These are phyloP conservation scores for Muntiacus muntjak DNA, from an alignment of 2,113 vertebrate species.

Conservation along the genomic window DNA sequence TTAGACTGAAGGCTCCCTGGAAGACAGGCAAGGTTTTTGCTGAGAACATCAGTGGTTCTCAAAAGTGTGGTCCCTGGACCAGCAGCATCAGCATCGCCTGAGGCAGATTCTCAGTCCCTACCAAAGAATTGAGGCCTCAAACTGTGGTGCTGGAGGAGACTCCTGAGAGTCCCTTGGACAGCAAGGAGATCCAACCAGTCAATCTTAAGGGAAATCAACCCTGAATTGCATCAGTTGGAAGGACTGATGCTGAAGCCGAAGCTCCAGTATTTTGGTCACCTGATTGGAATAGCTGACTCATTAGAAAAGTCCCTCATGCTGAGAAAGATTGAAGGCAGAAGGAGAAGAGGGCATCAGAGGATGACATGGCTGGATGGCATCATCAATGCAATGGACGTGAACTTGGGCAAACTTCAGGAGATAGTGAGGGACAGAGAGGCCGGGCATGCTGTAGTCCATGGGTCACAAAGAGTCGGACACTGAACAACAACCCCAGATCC, in stretches of 20 bases:
- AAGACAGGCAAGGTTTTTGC: not conserved
- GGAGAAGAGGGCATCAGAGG: not conserved
- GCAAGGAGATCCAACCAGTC: not conserved
- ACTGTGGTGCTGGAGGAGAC: not conserved
- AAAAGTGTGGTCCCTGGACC: not conserved
- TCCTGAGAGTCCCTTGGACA: not conserved
- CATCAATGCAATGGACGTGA: not conserved
- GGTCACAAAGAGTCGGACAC: not conserved
- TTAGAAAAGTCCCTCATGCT: not conserved
- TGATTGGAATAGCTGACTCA: not conserved
- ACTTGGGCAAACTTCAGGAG: not conserved
- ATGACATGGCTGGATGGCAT: not conserved
- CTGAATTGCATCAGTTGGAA: not conserved
- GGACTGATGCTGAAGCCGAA: not conserved
- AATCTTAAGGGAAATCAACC: not conserved
- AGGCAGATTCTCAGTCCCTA: not conserved
- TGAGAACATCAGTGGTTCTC: not conserved
- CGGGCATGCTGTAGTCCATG: not conserved
- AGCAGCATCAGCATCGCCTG: not conserved
- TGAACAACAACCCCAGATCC: not conserved
- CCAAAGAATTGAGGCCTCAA: not conserved
- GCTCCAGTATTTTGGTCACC: not conserved
- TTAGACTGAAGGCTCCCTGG: not conserved
- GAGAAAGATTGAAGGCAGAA: not conserved
- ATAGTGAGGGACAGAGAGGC: not conserved